Conservation (phyloP, 1,140 invertebrate genomes). For the Phthorimaea operculella region DNA sequence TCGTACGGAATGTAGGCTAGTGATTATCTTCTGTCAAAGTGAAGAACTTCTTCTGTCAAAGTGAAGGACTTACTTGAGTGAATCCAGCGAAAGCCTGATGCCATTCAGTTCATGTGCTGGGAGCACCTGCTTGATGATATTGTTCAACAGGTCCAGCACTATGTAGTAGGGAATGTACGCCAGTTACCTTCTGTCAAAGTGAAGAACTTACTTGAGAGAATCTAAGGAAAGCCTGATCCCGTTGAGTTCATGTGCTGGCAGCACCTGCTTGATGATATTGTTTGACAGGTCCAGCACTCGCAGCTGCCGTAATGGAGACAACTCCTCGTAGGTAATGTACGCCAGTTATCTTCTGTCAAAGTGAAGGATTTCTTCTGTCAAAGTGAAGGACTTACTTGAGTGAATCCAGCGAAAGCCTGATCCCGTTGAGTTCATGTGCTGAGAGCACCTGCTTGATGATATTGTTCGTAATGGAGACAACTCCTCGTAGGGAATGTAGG, state of each 20-base stretch:
- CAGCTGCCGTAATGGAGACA: slow-evolving; percentile 78
- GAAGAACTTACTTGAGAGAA: slow-evolving; percentile 46
- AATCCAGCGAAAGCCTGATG: slow-evolving; percentile 53
- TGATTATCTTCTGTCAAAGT: no score
- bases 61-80: slow-evolving; percentile 44
- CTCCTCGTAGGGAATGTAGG: no score
- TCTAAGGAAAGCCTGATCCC: slow-evolving; percentile 56
- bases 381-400: slow-evolving; percentile 62
- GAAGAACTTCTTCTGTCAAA: no score
- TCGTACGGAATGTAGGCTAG: slow-evolving; percentile 84
- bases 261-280: slow-evolving; percentile 81
- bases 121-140: slow-evolving; percentile 78
- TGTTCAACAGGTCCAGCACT: slow-evolving; percentile 82
- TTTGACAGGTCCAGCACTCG: slow-evolving; percentile 82
- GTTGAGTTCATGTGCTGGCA: slow-evolving; percentile 51
- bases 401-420: slow-evolving; percentile 53
- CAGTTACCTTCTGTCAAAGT: no score
- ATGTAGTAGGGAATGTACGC: slow-evolving; percentile 84
- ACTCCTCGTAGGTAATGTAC: slow-evolving; percentile 81
- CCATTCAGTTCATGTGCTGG: slow-evolving; percentile 54
- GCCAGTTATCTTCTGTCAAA: slow-evolving; percentile 79
- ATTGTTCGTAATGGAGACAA: slow-evolving; percentile 82
- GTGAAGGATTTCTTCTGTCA: no score
- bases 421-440: slow-evolving; percentile 45
- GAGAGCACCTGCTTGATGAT: slow-evolving; percentile 76